These are phyloP conservation scores for Corythaeola cristata DNA, from an alignment of 2,113 vertebrate genomes.

Conservation along the genomic window DNA sequence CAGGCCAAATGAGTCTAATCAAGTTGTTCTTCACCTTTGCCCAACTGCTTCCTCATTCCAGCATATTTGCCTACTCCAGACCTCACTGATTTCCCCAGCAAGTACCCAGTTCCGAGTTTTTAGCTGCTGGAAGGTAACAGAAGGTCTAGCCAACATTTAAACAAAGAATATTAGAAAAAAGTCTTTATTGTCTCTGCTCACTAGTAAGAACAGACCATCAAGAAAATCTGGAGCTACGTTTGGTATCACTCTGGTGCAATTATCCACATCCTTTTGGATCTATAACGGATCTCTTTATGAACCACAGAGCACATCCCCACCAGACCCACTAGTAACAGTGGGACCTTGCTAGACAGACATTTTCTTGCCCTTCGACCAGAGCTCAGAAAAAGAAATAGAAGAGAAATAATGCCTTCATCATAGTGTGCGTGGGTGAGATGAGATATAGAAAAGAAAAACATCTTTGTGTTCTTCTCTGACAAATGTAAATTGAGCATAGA, in stretches of 20 bases:
- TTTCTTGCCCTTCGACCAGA: neutral
- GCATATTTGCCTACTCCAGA: neutral
- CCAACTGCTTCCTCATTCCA: neutral
- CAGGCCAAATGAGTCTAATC: neutral
- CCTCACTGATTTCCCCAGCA: neutral
- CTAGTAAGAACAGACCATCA: neutral
- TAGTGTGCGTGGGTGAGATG: neutral
- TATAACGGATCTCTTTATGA: neutral
- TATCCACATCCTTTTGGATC: neutral
- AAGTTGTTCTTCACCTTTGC: neutral
- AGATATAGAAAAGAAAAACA: neutral
- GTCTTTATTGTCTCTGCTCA: neutral
- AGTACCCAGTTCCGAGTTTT: neutral
- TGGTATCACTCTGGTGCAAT: neutral
- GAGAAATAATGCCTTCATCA: neutral
- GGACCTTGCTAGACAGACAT: neutral
- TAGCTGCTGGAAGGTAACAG: neutral
- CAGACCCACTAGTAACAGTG: neutral
- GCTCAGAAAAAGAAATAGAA: neutral
- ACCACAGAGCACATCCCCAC: neutral
- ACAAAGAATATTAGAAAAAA: neutral
- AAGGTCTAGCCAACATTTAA: neutral
- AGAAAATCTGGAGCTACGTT: neutral
- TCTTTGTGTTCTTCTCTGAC: neutral
- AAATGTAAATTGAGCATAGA: neutral